Evolutionary conservation across 2,113 vertebrate species (phyloP), one percentile per base, ranked within the genome.

Genomic region (Barbus barbus): DNA sequence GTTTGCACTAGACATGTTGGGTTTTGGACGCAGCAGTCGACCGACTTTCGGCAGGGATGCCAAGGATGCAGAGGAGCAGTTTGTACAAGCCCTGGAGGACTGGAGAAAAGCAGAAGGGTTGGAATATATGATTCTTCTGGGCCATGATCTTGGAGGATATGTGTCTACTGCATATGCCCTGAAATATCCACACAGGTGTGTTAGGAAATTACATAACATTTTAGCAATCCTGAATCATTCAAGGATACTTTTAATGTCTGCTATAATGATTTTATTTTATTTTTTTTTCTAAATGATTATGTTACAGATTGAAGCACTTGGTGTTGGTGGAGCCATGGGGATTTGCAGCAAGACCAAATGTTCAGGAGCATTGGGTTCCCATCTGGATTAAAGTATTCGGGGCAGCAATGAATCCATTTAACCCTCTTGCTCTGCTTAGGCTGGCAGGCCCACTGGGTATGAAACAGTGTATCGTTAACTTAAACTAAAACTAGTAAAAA

Each of bases 281-380:
- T n/a, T 56, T 36, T 36, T 36, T 58, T 22, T 77, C 1, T 33
- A n/a, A 58, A 36, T 77, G 0, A 31, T 6, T 44, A 26, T 75
- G 31, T 53, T 24, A 8, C 92, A 99, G 98, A 90, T 95, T 98
- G 82, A 97, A 94, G 87, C 96, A 96, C 85, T 94, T 99, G 87
- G 94, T 99, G 87, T 92, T 99, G 91, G 97, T 98, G 91, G 98
- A 99, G 86, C 98, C 97, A 0, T 99, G 97, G 98, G 97, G 97
- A 71, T 98, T 99, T 93, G 95, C 96, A 84, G 96, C 96, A 77
- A 94, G 96, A 56, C 96, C 97, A 3, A 95, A 96, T 72, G 94
- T 92, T 86, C 93, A 93, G 63, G 94, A 97, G 82, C 93, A 90
- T 90, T 93, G 95, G 63, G 96, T 98, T 92, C 97, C 98, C 1